Conservation (phyloP, 2,113 vertebrate species). For the Gopherus flavomarginatus region DNA sequence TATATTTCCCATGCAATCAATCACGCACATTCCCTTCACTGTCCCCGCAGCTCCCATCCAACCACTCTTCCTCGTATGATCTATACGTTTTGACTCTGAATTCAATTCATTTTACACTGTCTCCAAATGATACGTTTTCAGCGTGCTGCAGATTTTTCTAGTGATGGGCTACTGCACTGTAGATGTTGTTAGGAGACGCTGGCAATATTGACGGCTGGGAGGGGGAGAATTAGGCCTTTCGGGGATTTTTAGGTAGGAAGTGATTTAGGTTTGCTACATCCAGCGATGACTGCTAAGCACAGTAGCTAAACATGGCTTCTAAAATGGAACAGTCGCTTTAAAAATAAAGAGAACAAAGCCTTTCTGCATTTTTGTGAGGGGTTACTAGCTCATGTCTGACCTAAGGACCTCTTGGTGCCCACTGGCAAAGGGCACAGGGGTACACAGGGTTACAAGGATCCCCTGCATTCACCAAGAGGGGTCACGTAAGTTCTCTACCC, state of each 20-base stretch:
- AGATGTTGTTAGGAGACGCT: neutral
- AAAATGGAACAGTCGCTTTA: neutral
- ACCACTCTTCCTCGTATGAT: neutral
- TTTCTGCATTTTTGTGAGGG: neutral
- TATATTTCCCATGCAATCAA: accelerated
- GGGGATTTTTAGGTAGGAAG: neutral
- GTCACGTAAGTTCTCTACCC: neutral
- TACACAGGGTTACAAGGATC: neutral
- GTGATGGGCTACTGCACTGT: neutral
- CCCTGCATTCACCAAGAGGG: neutral
- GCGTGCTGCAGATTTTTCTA: neutral
- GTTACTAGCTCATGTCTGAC: conserved; percentile 21
- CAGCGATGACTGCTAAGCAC: neutral
- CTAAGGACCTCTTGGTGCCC: neutral
- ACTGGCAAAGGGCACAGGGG: neutral
- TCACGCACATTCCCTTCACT: neutral
- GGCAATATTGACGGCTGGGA: neutral
- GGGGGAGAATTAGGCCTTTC: neutral
- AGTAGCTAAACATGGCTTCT: neutral
- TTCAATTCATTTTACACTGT: neutral
- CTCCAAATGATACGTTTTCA: neutral
- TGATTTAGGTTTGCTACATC: neutral
- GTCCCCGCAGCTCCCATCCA: neutral
- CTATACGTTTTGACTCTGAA: neutral
- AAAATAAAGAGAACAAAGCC: conserved; percentile 13